These are phyloP conservation scores for Zeuzera pyrina DNA, from an alignment of 2,888 invertebrate species.

Conservation along the genomic window DNA sequence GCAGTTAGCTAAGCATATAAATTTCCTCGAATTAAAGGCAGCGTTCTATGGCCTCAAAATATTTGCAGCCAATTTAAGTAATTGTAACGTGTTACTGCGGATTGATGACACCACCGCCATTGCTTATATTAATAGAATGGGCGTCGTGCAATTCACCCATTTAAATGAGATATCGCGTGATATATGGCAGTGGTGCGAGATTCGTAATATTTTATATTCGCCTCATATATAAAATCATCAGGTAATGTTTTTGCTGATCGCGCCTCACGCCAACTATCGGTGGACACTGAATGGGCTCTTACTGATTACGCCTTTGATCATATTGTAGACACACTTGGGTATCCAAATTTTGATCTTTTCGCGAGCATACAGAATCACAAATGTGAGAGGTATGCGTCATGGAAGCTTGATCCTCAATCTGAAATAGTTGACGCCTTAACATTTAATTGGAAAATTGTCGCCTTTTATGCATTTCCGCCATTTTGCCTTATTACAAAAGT, in stretches of 20 bases:
- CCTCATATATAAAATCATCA: not conserved
- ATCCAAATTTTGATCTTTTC: constrained; percentile 13
- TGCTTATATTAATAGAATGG: not conserved
- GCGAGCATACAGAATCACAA: constrained; percentile 13
- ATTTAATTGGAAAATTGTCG: constrained; percentile 8
- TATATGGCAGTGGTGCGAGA: not conserved
- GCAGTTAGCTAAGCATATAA: not conserved
- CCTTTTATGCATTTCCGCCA: constrained; percentile 15
- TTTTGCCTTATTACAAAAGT: constrained; percentile 10
- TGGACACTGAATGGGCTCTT: constrained; percentile 14
- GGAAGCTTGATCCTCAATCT: constrained; percentile 12
- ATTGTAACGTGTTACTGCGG: not conserved
- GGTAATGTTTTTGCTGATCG: not conserved
- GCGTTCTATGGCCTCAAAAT: not conserved
- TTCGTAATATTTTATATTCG: not conserved
- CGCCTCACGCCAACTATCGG: not conserved
- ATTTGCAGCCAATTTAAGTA: not conserved
- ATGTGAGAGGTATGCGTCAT: constrained; percentile 13
- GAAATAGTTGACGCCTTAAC: constrained; percentile 13
- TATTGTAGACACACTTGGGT: constrained; percentile 6
- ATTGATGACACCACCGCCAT: not conserved
- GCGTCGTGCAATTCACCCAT: not conserved
- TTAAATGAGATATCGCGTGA: not conserved
- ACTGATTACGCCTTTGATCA: constrained; percentile 1
- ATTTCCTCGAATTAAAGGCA: not conserved